These are phyloP conservation scores for Hemaris fuciformis DNA, from an alignment of 2,888 invertebrate species.

Conservation along the genomic window DNA sequence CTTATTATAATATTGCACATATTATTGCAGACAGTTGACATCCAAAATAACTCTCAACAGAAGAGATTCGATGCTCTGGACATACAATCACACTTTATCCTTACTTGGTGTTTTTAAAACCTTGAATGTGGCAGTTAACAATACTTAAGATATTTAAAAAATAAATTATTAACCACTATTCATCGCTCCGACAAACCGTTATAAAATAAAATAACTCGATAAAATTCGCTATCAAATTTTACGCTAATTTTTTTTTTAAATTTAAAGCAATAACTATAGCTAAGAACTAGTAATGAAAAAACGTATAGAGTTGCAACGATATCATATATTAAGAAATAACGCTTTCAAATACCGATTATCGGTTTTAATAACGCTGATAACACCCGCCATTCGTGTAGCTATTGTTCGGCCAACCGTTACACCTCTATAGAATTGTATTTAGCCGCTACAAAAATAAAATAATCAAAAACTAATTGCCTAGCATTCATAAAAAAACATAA, in stretches of 20 bases:
- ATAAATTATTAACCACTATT: slow-evolving; percentile 2
- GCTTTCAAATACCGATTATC: slow-evolving; percentile 14
- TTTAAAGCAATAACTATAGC: slow-evolving; percentile 43
- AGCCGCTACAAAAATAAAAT: slow-evolving; percentile 24
- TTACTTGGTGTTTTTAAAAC: slow-evolving; percentile 70
- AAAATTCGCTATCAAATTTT: slow-evolving; percentile 61
- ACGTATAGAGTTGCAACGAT: slow-evolving; percentile 40
- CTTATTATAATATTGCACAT: slow-evolving; percentile 8
- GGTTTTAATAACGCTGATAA: slow-evolving; percentile 3
- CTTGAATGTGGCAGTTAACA: slow-evolving; percentile 74
- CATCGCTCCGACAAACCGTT: slow-evolving; percentile 8
- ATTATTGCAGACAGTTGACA: slow-evolving; percentile 2
- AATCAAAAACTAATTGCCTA: slow-evolving; percentile 40
- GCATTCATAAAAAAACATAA: slow-evolving; percentile 39
- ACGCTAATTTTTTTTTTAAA: slow-evolving; percentile 18
- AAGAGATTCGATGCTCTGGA: slow-evolving; percentile 9
- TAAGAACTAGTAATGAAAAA: slow-evolving; percentile 35
- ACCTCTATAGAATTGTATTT: slow-evolving; percentile 1
- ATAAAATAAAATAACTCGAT: slow-evolving; percentile 28
- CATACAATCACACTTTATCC: slow-evolving; percentile 46
- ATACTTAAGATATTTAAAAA: slow-evolving; percentile 41
- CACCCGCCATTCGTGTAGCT: not conserved
- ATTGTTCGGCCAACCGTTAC: not conserved
- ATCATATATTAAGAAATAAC: slow-evolving; percentile 16
- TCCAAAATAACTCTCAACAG: slow-evolving; percentile 5